A percentile compares a stretch with the other conserved stretches of the same genome.
These are phyloP conservation scores for Resseliella maxima DNA, from an alignment of 2,888 invertebrate genomes.

Conservation along the genomic window DNA sequence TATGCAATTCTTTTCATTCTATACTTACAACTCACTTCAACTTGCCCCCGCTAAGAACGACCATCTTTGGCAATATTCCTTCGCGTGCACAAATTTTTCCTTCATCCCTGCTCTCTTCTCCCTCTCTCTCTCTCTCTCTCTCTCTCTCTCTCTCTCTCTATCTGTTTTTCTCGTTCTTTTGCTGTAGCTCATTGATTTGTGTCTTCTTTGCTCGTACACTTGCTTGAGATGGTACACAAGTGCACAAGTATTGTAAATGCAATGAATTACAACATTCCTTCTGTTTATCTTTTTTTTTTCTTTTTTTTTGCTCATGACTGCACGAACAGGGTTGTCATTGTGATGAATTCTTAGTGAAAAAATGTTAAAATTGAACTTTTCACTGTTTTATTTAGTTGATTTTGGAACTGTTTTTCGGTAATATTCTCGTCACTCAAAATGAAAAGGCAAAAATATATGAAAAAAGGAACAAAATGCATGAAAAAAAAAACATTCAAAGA, in stretches of 20 bases:
- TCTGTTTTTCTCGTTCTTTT: neutral
- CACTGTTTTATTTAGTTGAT: neutral
- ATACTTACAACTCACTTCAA: neutral
- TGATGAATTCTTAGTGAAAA: neutral
- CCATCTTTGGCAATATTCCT: too few species aligned
- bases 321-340: constrained; percentile 33
- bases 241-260: neutral
- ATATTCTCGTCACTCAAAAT: neutral
- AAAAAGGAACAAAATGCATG: too few species aligned
- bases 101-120: too few species aligned
- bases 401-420: neutral
- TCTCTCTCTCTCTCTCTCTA: too few species aligned
- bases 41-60: too few species aligned
- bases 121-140: too few species aligned
- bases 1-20: constrained; percentile 22
- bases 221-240: neutral
- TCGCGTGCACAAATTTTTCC: neutral
- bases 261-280: constrained; percentile 47
- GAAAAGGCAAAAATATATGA: too few species aligned
- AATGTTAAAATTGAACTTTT: constrained; percentile 17
- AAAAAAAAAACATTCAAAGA: too few species aligned
- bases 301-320: neutral
- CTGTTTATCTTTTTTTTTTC: neutral
- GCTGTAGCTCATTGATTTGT: neutral
- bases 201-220: neutral